A percentile compares a stretch with the other conserved stretches of the same genome.
These are phyloP conservation scores for Amblyteles armatorius DNA, from an alignment of 2,888 invertebrate genomes.

Conservation along the genomic window DNA sequence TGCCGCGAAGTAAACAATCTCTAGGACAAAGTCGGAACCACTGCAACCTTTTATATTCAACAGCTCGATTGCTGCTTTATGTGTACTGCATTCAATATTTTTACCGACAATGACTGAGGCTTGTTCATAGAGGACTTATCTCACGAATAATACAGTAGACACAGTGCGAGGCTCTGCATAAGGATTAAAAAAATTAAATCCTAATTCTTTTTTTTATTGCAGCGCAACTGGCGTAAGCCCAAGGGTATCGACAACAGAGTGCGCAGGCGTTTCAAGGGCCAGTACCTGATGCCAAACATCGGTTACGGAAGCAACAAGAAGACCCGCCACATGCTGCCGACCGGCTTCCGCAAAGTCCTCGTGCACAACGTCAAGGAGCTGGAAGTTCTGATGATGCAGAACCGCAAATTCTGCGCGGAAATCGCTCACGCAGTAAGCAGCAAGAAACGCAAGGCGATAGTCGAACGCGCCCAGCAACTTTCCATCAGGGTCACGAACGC, in stretches of 20 bases:
- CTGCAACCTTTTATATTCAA: not conserved
- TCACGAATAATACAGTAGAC: too few species aligned
- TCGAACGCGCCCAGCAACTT: slow-evolving; percentile 98
- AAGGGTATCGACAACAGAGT: slow-evolving; percentile 99
- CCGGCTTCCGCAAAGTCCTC: slow-evolving; percentile 98
- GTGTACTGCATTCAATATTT: not conserved
- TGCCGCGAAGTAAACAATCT: slow-evolving; percentile 12
- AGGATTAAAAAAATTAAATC: slow-evolving; percentile 25
- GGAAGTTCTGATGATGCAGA: slow-evolving; percentile 99
- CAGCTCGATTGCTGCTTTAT: not conserved
- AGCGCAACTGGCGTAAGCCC: slow-evolving; percentile 99
- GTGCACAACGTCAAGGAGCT: slow-evolving; percentile 96
- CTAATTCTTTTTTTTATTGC: slow-evolving; percentile 70
- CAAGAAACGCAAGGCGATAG: slow-evolving; percentile 98
- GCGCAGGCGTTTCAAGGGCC: slow-evolving; percentile 99
- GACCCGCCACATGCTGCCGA: slow-evolving; percentile 98
- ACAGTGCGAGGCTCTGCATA: too few species aligned
- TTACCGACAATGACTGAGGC: too few species aligned
- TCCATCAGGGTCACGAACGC: slow-evolving; percentile 98
- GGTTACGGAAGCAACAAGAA: slow-evolving; percentile 99
- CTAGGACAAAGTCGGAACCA: not conserved
- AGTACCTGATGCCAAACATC: slow-evolving; percentile 99
- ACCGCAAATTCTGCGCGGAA: slow-evolving; percentile 98
- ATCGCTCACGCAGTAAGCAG: slow-evolving; percentile 99
- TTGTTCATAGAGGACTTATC: too few species aligned